Evolutionary conservation across 2,888 invertebrate species (phyloP).

Genomic region (Trichogramma evanescens): DNA sequence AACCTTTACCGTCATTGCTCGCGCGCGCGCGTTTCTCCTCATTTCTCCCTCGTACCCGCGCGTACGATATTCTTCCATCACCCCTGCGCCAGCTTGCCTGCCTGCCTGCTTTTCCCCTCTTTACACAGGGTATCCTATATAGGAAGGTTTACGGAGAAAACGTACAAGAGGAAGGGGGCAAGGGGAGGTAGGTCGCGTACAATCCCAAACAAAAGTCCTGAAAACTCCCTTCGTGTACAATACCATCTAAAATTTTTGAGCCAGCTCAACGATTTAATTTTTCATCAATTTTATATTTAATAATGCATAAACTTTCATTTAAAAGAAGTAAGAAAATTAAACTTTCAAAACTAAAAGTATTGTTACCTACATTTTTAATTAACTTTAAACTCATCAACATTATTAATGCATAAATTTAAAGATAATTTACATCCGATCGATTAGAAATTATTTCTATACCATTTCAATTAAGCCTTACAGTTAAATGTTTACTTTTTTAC

Average conservation of each 20-base stretch:
- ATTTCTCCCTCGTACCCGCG: slow-evolving; percentile 25
- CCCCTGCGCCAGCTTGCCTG: slow-evolving; percentile 23
- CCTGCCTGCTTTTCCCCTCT: slow-evolving; percentile 29
- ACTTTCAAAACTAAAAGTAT: background rate
- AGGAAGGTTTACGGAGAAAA: slow-evolving; percentile 41
- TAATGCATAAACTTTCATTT: too few relatives aligned
- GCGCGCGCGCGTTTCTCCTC: slow-evolving; percentile 20
- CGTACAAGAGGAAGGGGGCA: slow-evolving; percentile 18
- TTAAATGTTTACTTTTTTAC: too few relatives aligned
- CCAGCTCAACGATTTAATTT: background rate
- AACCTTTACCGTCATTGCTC: slow-evolving; percentile 35
- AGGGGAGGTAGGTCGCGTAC: slow-evolving; percentile 42
- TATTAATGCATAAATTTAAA: background rate
- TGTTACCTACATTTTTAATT: slow-evolving; percentile 1
- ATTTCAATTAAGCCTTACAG: too few relatives aligned
- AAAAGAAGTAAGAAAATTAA: too few relatives aligned
- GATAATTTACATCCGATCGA: background rate
- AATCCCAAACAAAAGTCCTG: slow-evolving; percentile 36
- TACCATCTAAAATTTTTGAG: slow-evolving; percentile 29
- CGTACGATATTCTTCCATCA: slow-evolving; percentile 26
- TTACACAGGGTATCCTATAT: slow-evolving; percentile 37
- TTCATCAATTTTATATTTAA: too few relatives aligned
- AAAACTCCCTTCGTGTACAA: slow-evolving; percentile 36
- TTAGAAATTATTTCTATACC: too few relatives aligned
- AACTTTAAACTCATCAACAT: background rate